Evolutionary conservation across 2,888 invertebrate species (phyloP).

Genomic region (Baronia brevicornis): DNA sequence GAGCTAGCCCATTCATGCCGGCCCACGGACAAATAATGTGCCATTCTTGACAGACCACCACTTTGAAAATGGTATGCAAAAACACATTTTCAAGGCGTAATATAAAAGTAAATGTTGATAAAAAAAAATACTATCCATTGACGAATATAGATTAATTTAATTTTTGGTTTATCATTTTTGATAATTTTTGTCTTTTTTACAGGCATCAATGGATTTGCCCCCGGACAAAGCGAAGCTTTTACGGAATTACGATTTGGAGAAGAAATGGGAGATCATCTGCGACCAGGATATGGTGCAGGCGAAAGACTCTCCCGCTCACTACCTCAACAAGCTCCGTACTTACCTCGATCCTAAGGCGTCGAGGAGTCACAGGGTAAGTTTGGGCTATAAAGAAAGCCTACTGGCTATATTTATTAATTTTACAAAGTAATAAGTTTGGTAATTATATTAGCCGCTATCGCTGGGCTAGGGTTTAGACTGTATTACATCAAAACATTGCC

Average conservation of each 20-base stretch:
- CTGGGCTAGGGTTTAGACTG: too few relatives aligned
- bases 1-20: too few relatives aligned
- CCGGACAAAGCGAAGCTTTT: constrained; percentile 98
- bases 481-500: too few relatives aligned
- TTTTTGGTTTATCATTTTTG: background rate
- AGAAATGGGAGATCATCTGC: constrained; percentile 99
- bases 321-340: constrained; percentile 95
- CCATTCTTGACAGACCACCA: too few relatives aligned
- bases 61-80: too few relatives aligned
- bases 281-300: constrained; percentile 99
- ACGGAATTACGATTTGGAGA: constrained; percentile 96
- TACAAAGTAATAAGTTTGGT: too few relatives aligned
- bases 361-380: constrained; percentile 92
- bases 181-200: constrained; percentile 45
- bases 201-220: constrained; percentile 99
- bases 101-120: too few relatives aligned
- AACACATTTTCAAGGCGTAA: too few relatives aligned
- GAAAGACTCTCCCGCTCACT: constrained; percentile 97
- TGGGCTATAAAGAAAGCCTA: background rate
- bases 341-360: constrained; percentile 98
- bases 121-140: too few relatives aligned
- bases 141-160: background rate
- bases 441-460: too few relatives aligned
- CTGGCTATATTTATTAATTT: too few relatives aligned
- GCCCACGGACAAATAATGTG: too few relatives aligned